phyloP scores from a whole-genome alignment of 2,113 vertebrate genomes.

The Periophthalmodon schlosseri region DNA sequence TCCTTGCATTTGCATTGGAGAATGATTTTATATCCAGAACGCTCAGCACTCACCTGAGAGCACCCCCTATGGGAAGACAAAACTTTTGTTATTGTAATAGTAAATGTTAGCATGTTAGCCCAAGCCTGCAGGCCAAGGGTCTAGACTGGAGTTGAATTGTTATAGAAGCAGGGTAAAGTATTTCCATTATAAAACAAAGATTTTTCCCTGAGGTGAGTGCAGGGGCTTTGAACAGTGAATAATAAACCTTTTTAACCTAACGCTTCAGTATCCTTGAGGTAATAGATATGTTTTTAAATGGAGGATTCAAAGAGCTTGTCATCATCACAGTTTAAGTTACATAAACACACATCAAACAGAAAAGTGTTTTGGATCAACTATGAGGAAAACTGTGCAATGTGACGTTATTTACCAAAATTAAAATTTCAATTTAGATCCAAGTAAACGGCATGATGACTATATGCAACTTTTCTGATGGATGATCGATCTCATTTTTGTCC shows the following conservation, averaged over 20 bases:
- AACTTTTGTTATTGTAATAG: conserved; percentile 28
- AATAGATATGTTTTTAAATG: neutral
- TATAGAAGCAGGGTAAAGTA: conserved; percentile 15
- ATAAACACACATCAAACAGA: neutral
- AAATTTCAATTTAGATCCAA: too few species aligned
- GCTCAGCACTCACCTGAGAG: neutral
- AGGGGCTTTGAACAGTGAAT: conserved; percentile 10
- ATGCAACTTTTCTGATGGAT: too few species aligned
- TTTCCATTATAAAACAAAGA: conserved; percentile 9
- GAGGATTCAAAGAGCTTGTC: neutral
- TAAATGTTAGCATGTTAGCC: conserved; percentile 10
- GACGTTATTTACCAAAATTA: too few species aligned
- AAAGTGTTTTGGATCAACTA: neutral
- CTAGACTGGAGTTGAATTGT: conserved; percentile 25
- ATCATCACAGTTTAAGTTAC: neutral
- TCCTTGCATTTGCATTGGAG: too few species aligned
- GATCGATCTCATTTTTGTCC: too few species aligned
- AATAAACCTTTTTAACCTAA: neutral
- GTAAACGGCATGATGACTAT: too few species aligned
- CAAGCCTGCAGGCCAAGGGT: conserved; percentile 6
- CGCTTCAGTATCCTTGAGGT: neutral
- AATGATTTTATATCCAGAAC: neutral
- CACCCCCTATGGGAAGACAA: too few species aligned
- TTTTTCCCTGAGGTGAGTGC: neutral
- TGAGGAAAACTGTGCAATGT: neutral